A percentile compares a stretch with the other conserved stretches of the same genome.
Conservation (phyloP, 2,888 invertebrate genomes). For the Oithona nana region DNA sequence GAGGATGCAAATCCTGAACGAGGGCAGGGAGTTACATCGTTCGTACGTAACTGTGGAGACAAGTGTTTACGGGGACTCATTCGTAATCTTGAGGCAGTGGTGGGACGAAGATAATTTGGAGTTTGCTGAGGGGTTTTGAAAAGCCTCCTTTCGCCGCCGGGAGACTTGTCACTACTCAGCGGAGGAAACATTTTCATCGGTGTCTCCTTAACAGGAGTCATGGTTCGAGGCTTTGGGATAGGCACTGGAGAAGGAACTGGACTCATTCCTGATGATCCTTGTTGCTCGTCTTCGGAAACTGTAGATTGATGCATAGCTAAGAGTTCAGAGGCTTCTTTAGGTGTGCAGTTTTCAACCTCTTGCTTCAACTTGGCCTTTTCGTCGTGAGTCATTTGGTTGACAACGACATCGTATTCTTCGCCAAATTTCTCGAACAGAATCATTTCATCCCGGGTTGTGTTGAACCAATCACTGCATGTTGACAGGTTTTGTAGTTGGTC, state of each 20-base stretch:
- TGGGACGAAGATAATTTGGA: neutral
- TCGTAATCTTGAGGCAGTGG: neutral
- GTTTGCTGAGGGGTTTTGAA: neutral
- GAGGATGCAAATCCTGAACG: neutral
- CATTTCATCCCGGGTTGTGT: neutral
- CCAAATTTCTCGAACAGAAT: slow-evolving; percentile 4
- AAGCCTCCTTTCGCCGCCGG: neutral
- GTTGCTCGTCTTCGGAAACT: too few relatives aligned
- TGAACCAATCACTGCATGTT: slow-evolving; percentile 1
- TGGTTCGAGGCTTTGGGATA: neutral
- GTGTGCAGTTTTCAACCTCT: neutral
- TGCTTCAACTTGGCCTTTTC: neutral
- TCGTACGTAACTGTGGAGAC: neutral
- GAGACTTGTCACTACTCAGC: too few relatives aligned
- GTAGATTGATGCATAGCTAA: neutral
- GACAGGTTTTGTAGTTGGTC: neutral
- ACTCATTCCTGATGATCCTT: neutral
- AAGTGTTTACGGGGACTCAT: neutral
- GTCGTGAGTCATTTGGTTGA: neutral
- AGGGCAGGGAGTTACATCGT: neutral
- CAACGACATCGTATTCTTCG: neutral
- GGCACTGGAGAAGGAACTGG: neutral
- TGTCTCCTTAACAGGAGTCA: neutral
- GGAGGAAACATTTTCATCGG: too few relatives aligned
- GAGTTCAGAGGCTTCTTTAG: neutral